Evolutionary conservation across 2,797 vertebrate species (phyloP), one percentile per base, ranked within the genome.

Genomic region (Sphaeramia orbicularis): DNA sequence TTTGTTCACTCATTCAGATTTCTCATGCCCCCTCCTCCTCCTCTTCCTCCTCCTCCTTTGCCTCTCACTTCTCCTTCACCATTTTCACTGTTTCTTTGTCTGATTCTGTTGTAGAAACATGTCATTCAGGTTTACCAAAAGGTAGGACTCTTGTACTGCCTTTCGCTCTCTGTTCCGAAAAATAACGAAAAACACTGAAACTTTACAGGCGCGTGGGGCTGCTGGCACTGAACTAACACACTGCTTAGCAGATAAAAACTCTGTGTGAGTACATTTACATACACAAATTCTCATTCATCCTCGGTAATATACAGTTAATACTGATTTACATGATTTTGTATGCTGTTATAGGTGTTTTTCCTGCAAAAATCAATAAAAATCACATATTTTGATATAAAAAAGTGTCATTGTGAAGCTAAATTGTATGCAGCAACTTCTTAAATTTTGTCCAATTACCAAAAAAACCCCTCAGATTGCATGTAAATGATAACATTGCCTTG

Each of bases 51-150:
- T 14, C 35, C 14, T 15, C 42, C 47, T 10, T 18, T 15, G 52
- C 65, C 70, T 30, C 41, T 63, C 75, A 56, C 65, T 45, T 76
- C 82, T 86, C 77, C 81, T 82, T 81, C 85, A 61, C 72, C 83
- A 77, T 92, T 89, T 74, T 91, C 89, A 90, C 88, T 91, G 94
- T 96, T 92, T 96, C 95, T 95, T 88, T 92, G 89, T 93, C 89
- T 93, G 90, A 66, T 94, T 94, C 95, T 96, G 94, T 99, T 99
- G 94, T 99, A 99, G 97, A 99, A 99, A 99, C 96, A 98, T 99
- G 97, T 99, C 97, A 96, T 98, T 99, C 97, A 99, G 98, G 95
- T 99, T 99, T 98, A 94, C 97, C 95, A 99, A 99, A 99, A 99
- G 98, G 98, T 99, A 99, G 97, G 97, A 97, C 91, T 94, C 94